Conservation (phyloP, 1,140 invertebrate species). For the Aricia agestis region DNA sequence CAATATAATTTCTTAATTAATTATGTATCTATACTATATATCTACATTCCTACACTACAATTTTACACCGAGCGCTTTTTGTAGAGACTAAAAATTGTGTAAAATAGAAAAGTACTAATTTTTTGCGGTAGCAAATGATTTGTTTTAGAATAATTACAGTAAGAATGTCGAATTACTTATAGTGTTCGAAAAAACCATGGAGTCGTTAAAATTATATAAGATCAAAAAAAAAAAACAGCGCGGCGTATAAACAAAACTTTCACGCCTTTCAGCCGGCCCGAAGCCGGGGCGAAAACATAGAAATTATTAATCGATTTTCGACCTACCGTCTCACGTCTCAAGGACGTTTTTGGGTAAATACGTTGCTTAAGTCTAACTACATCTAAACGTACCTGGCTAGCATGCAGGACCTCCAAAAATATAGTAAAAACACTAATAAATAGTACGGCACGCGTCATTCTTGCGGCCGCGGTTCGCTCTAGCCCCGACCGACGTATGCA, state of each 20-base stretch:
- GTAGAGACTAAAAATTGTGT: not conserved
- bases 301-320: constrained; percentile 66
- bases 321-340: constrained; percentile 48
- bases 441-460: constrained; percentile 70
- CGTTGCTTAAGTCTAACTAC: constrained; percentile 28
- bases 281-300: constrained; percentile 61
- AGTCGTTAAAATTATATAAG: constrained; percentile 7
- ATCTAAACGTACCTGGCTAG: constrained; percentile 62
- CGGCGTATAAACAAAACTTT: constrained; percentile 43
- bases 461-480: constrained; percentile 62
- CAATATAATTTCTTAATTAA: no score
- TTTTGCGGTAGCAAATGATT: not conserved
- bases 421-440: constrained; percentile 73
- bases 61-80: not conserved
- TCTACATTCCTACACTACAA: no score
- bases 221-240: not conserved
- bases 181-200: not conserved
- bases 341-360: constrained; percentile 25
- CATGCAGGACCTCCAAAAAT: constrained; percentile 69
- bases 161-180: not conserved
- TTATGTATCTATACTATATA: no score
- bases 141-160: not conserved
- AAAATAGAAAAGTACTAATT: not conserved
- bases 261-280: constrained; percentile 58
- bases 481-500: constrained; percentile 54